phyloP scores from a whole-genome alignment of 2,113 vertebrate species.

The Eubucco bourcierii region DNA sequence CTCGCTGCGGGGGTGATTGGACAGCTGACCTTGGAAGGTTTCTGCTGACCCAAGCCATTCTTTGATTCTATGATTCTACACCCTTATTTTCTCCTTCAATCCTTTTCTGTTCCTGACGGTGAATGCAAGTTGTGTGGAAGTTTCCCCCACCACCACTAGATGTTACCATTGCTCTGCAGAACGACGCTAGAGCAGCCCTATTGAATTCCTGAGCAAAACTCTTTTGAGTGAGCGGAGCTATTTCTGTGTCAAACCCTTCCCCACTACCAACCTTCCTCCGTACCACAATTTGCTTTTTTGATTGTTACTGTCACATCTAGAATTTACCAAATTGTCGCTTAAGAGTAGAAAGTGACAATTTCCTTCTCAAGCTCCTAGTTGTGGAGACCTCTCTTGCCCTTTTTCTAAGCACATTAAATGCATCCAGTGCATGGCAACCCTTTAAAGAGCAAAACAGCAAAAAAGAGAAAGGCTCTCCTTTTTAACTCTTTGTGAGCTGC shows the following conservation, averaged over 20 bases:
- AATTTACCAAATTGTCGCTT: conserved; percentile 45
- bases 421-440: background rate
- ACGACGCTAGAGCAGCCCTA: background rate
- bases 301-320: conserved; percentile 32
- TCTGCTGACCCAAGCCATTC: background rate
- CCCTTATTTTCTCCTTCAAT: background rate
- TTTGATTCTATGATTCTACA: background rate
- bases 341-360: conserved; percentile 22
- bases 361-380: background rate
- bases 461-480: background rate
- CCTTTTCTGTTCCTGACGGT: background rate
- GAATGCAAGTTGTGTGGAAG: background rate
- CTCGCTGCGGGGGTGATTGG: background rate
- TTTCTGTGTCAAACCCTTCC: background rate
- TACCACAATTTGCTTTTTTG: background rate
- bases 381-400: background rate
- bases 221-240: background rate
- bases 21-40: background rate
- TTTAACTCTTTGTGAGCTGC: background rate
- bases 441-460: background rate
- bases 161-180: conserved; percentile 60
- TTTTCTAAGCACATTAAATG: background rate
- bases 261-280: background rate
- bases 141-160: conserved; percentile 56
- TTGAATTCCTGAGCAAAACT: background rate